These are phyloP conservation scores for Geotrypetes seraphini DNA, from an alignment of 2,797 vertebrate genomes.

Conservation along the genomic window DNA sequence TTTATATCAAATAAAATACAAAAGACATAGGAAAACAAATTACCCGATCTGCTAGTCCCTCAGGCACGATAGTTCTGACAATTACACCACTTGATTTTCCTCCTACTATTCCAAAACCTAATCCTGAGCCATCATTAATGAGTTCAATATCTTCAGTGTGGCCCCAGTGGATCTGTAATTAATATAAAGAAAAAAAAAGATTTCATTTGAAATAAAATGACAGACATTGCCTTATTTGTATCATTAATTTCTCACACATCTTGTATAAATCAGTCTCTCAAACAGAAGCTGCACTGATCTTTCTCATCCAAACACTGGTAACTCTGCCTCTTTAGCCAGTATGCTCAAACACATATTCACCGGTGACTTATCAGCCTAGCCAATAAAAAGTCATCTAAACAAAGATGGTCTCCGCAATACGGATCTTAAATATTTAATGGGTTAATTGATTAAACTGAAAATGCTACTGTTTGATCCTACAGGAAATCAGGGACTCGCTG, in stretches of 20 bases:
- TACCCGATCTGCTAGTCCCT: slow-evolving; percentile 78
- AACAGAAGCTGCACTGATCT: slow-evolving; percentile 6
- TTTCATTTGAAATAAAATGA: slow-evolving; percentile 8
- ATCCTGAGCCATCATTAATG: slow-evolving; percentile 83
- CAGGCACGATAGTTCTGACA: slow-evolving; percentile 79
- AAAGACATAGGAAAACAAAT: slow-evolving; percentile 42
- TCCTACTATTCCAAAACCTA: slow-evolving; percentile 94
- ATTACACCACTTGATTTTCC: slow-evolving; percentile 79
- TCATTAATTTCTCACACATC: neutral
- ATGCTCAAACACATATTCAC: too few relatives aligned
- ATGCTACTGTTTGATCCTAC: too few relatives aligned
- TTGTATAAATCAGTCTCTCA: neutral
- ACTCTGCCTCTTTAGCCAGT: too few relatives aligned
- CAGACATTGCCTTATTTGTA: slow-evolving; percentile 1
- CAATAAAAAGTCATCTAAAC: too few relatives aligned
- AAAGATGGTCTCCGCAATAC: too few relatives aligned
- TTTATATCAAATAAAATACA: too few relatives aligned
- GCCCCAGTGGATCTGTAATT: slow-evolving; percentile 71
- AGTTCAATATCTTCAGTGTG: slow-evolving; percentile 82
- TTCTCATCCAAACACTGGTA: slow-evolving; percentile 5
- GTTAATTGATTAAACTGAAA: too few relatives aligned
- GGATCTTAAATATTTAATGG: too few relatives aligned
- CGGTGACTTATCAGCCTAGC: too few relatives aligned
- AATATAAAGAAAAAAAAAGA: slow-evolving; percentile 17
- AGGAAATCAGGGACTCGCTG: too few relatives aligned